Base-by-base conservation (phyloP, 2,113 vertebrate genomes). In the Puffinus mauretanicus region DNA sequence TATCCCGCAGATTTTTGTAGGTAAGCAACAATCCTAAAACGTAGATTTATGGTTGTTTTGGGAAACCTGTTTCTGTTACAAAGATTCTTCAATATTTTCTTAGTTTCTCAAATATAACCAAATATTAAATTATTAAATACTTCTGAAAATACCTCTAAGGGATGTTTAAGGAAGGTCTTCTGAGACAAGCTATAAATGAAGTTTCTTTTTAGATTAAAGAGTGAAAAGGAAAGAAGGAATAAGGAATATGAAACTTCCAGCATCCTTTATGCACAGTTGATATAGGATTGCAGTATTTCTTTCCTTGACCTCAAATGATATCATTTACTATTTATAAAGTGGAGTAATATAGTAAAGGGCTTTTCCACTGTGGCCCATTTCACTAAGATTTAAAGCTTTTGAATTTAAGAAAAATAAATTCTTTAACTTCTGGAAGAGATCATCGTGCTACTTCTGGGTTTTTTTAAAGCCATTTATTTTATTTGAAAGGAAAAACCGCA, bases 321-420 rank as follows among this genome's bases (percentile, higher is more conserved):
- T 71, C 18, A 57, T 93, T 97, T 94, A 88, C 49, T 97, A 76
- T 97, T 96, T 97, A 91, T 96, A 78, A 93, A 52, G 66, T 91
- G 52, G 57, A 90, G 34, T 78, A 84, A 67, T 88, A 36, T 89
- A 36, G 46, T 94, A 94, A 96, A 94, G 49, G 60, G 7, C 71
- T 92, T 96, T 96, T 92, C 86, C 85, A 77, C 85, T 96, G 94
- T 96, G 91, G 84, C 78, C 55, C 83, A 38, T 91, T 94, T 77
- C 81, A 82, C 70, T 82, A 90, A 94, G 80, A 96, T 97, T 93
- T 92, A 95, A 92, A 77, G 71, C 54, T 92, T 95, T 77, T 83
- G 22, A 82, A 73, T 86, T 69, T 65, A 77, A 90, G 73, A 79
- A 83, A 86, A 96, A 82, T 38, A 51, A 93, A 73, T 94, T 55